Percentiles rank a stretch among this genome's conserved stretches.
Evolutionary conservation across 2,797 vertebrate species (phyloP).

Genomic region (Oryzias sinensis): DNA sequence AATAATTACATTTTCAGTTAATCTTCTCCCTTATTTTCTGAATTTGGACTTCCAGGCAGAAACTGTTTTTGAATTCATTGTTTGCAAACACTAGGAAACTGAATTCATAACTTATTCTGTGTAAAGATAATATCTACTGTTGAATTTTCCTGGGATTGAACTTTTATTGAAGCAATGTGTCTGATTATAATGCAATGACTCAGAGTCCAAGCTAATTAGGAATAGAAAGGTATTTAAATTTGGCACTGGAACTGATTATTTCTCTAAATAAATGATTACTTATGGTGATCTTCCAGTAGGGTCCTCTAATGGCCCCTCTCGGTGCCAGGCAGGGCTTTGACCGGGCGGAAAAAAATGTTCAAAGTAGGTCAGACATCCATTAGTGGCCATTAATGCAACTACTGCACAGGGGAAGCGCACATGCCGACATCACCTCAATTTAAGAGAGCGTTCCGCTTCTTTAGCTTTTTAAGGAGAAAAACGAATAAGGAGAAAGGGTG

Average conservation of each 20-base stretch:
- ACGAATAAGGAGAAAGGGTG: conserved; percentile 12
- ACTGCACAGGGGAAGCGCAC: conserved; percentile 3
- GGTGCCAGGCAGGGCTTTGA: conserved; percentile 41
- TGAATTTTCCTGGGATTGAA: too few species aligned
- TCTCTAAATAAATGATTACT: conserved; percentile 4
- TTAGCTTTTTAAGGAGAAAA: background rate
- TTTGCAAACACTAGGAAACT: too few species aligned
- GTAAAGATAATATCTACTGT: too few species aligned
- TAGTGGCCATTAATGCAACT: conserved; percentile 28
- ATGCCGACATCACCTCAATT: conserved; percentile 7
- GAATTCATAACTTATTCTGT: too few species aligned
- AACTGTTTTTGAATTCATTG: too few species aligned
- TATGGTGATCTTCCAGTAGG: conserved; percentile 40
- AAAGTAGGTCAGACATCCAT: conserved; percentile 67
- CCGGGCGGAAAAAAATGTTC: conserved; percentile 33
- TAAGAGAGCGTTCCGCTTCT: conserved; percentile 1
- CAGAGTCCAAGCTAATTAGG: too few species aligned
- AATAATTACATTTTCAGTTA: too few species aligned
- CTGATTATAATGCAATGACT: too few species aligned
- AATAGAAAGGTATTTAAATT: conserved; percentile 26
- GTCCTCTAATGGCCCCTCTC: conserved; percentile 43
- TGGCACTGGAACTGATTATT: conserved; percentile 14
- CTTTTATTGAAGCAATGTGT: too few species aligned
- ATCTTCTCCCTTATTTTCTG: too few species aligned
- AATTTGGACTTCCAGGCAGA: too few species aligned